Conservation (phyloP, 1,140 invertebrate species). For the roundworm (Caenorhabditis elegans) region DNA sequence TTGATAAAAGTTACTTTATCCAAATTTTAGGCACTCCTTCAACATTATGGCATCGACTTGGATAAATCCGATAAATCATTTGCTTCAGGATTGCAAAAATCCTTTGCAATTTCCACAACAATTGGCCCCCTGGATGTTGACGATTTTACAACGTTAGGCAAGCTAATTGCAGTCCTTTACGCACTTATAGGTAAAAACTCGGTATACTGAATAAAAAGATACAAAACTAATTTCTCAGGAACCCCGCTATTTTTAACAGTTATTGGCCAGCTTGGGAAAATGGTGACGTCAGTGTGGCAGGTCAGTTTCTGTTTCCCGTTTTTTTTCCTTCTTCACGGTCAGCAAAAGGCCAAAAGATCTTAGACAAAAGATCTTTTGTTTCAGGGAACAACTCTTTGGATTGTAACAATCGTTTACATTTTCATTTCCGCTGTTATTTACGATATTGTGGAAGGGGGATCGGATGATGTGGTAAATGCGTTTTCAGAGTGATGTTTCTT, state of each 20-base stretch:
- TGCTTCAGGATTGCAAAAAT: neutral
- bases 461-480: slow-evolving; percentile 23
- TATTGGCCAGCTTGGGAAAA: slow-evolving; percentile 29
- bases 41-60: neutral
- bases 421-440: slow-evolving; percentile 41
- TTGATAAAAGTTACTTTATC: neutral
- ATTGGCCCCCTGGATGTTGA: slow-evolving; percentile 42
- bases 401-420: slow-evolving; percentile 26
- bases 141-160: slow-evolving; percentile 32
- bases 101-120: slow-evolving; percentile 33
- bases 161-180: slow-evolving; percentile 34
- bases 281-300: slow-evolving; percentile 39
- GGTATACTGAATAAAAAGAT: too few relatives aligned
- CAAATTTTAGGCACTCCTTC: slow-evolving; percentile 18
- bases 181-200: slow-evolving; percentile 35
- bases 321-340: neutral
- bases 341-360: too few relatives aligned
- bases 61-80: slow-evolving; percentile 29
- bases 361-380: slow-evolving; percentile 7
- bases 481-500: too few relatives aligned
- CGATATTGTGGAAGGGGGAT: slow-evolving; percentile 38
- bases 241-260: slow-evolving; percentile 21
- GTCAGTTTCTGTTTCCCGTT: neutral
- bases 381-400: slow-evolving; percentile 28
- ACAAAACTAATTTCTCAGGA: neutral